Evolutionary conservation across 2,113 vertebrate species (phyloP).

Genomic region (Tylochromis polylepis): DNA sequence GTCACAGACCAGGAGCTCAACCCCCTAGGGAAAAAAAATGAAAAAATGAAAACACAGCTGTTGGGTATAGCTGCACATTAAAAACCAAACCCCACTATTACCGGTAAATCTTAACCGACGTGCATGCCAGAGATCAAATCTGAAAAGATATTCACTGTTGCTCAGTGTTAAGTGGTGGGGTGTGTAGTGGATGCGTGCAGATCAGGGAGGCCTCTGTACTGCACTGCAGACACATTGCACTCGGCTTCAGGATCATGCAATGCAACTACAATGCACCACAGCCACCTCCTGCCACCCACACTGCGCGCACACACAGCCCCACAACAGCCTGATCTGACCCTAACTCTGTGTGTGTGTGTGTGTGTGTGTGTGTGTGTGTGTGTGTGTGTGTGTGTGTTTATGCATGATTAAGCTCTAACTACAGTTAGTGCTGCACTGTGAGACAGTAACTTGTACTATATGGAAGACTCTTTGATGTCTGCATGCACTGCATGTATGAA

Average conservation of each 20-base stretch:
- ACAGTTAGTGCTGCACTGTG: background rate
- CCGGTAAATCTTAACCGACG: background rate
- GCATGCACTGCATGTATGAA: background rate
- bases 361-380: background rate
- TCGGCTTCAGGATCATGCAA: conserved; percentile 86
- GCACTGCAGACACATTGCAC: conserved; percentile 98
- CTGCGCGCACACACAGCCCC: conserved; percentile 14
- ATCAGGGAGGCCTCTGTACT: conserved; percentile 82
- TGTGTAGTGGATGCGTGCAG: conserved; percentile 59
- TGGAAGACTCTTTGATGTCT: background rate
- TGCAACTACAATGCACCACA: conserved; percentile 99
- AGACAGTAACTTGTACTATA: background rate
- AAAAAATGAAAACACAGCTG: background rate
- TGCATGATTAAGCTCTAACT: background rate
- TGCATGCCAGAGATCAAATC: background rate
- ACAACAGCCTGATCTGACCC: background rate
- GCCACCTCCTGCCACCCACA: conserved; percentile 61
- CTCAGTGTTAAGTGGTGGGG: background rate
- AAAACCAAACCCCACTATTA: background rate
- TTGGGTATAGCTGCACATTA: background rate
- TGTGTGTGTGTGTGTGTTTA: background rate
- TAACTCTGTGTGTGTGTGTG: background rate
- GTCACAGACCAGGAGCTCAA: conserved; percentile 91
- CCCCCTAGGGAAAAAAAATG: conserved; percentile 69
- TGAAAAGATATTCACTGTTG: background rate